Percentiles rank a stretch among this genome's conserved stretches.
These are phyloP conservation scores for Stenodera caucasica DNA, from an alignment of 2,888 invertebrate species.

Conservation along the genomic window DNA sequence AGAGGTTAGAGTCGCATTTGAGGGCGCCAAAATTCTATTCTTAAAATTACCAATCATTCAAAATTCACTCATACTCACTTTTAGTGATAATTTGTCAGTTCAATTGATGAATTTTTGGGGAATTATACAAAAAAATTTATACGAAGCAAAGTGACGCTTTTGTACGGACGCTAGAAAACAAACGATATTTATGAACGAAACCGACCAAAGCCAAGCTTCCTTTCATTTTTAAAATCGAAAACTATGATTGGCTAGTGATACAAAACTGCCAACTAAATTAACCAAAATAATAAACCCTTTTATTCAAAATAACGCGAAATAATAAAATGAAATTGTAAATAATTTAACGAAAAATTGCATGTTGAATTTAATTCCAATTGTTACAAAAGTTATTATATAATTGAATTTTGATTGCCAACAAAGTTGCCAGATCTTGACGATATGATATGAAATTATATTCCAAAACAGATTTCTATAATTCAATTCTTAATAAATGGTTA, in stretches of 20 bases:
- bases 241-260: neutral
- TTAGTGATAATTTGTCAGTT: neutral
- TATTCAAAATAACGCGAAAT: too few relatives aligned
- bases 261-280: neutral
- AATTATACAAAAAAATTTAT: neutral
- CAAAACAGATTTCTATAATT: too few relatives aligned
- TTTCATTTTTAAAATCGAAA: neutral
- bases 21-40: neutral
- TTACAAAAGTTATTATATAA: too few relatives aligned
- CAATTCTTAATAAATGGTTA: too few relatives aligned
- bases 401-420: too few relatives aligned
- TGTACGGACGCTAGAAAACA: neutral
- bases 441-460: too few relatives aligned
- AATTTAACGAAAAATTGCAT: too few relatives aligned
- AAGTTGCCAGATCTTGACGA: too few relatives aligned
- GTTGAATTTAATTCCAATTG: too few relatives aligned
- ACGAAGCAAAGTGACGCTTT: neutral
- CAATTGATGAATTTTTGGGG: too few relatives aligned
- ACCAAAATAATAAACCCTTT: conserved; percentile 1
- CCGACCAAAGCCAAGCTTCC: neutral
- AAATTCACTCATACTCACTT: neutral
- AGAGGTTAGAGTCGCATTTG: neutral
- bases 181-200: neutral
- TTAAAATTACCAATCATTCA: neutral
- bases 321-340: too few relatives aligned